Evolutionary conservation across 2,888 invertebrate species (phyloP).

Genomic region (Azorinus chamasolen): DNA sequence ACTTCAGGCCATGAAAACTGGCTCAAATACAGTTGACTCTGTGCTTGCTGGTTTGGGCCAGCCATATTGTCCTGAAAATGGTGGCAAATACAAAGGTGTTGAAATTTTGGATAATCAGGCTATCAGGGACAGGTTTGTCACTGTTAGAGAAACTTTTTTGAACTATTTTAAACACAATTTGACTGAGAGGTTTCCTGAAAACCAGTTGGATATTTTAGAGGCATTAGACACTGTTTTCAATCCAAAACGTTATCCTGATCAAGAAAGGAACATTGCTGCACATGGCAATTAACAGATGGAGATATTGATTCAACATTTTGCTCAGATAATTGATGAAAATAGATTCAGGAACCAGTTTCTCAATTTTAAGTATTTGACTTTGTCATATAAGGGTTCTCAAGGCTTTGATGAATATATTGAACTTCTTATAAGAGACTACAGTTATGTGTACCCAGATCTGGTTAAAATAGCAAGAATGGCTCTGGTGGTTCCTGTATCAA

Average conservation of each 20-base stretch:
- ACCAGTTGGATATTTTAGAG: constrained; percentile 26
- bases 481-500: constrained; percentile 50
- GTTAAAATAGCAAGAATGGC: constrained; percentile 40
- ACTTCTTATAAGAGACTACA: constrained; percentile 25
- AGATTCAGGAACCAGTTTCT: constrained; percentile 32
- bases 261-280: neutral
- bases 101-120: constrained; percentile 28
- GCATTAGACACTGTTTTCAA: constrained; percentile 40
- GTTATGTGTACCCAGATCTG: constrained; percentile 38
- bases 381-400: constrained; percentile 10
- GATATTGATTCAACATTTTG: constrained; percentile 10
- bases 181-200: constrained; percentile 26
- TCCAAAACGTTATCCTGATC: constrained; percentile 41
- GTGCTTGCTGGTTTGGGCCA: constrained; percentile 13
- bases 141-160: constrained; percentile 24
- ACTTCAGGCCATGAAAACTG: constrained; percentile 24
- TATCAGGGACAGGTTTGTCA: constrained; percentile 26
- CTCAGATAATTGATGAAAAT: constrained; percentile 10
- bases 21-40: constrained; percentile 28
- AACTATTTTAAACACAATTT: constrained; percentile 28
- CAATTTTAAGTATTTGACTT: constrained; percentile 35
- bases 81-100: constrained; percentile 9
- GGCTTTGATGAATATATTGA: constrained; percentile 38
- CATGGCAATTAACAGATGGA: constrained; percentile 26
- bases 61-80: neutral